Base-by-base conservation (phyloP, 2,888 invertebrate species). In the Pristionchus entomophagus region DNA sequence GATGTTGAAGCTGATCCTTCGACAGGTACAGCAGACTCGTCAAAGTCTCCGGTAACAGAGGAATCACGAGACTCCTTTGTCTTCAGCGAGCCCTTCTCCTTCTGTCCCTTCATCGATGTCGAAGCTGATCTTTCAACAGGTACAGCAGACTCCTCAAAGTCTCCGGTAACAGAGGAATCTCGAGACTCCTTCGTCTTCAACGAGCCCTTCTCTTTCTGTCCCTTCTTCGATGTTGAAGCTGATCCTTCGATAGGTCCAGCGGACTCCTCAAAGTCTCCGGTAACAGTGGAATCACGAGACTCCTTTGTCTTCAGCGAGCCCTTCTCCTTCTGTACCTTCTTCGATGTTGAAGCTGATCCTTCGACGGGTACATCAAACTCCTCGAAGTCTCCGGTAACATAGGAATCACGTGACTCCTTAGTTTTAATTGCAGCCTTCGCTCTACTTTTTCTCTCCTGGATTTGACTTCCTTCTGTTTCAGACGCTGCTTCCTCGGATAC, bases 71-170 rank as follows among this genome's bases (percentile, higher is more conserved):
- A 53, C 38, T 53, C 77, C 49, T 83, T 84, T 45, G 38, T 86
- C 41, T 87, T 88, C 84, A 86, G 26, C 17, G 29, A 83, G 51
- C 85, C 82, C 51, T 86, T 85, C 29, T 78, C 62, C 59, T 87
- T 73, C 59, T 59, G 83, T 51, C 80, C 32, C 35, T 81, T 84
- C 86, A 82, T 78, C 26, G 87, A 84, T n/a, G 86, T 86, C 22
- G 78, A 83, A 6, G 59, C 69, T 17, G 8, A 8, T n/a, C 22
- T 22, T 22, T 14, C 59, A n/a, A 59, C 59, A 14, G 59, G 26
- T 14, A 26, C 59, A 12, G 41, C 81, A 6, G 81, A 38, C 26
- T 80, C 81, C 29, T 80, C 45, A 17, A 41, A 38, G 19, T 38
- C 81, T 49, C 49, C 49, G 12, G 45, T 26, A 14, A 38, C 26